Evolutionary conservation across 2,797 vertebrate genomes (phyloP), one percentile per base, ranked within the genome.

Genomic region (Gallinago stenura): DNA sequence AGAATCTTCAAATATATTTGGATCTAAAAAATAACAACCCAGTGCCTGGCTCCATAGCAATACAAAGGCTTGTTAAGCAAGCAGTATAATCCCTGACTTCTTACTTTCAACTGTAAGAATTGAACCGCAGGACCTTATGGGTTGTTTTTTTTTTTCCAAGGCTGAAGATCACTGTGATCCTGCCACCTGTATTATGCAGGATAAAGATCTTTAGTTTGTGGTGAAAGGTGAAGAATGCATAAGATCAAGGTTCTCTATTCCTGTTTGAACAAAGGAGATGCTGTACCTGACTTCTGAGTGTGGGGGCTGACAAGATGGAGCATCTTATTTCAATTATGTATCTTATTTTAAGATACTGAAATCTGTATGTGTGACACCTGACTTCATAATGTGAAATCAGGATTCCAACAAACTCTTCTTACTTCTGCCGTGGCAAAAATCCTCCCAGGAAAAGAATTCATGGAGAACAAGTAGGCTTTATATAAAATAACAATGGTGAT

Each of bases 1-100:
- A 17, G 35, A 8, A 6, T 6, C 10, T 35, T 54, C 10, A 19
- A 3, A 31, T 16, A 3, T 37, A 2, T 45, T 76, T 33, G 11
- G n/a, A 28, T 41, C 64, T 35, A 2, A 15, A 20, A 48, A 62
- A 16, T 33, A 58, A 0, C n/a, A 61, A 1, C 7, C 2, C 14
- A 2, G 6, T 28, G 31, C 26, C 8, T 1, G 2, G 9, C 9
- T 39, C 0, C 18, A 2, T 12, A 41, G 66, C 24, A 12, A 0
- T 18, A 3, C 31, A 30, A 83, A 60, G 70, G 19, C 24, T 60
- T 39, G 26, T 64, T 35, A 37, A 54, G 60, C 20, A 43, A 3
- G 1, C 19, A 7, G n/a, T n/a, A 21, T 30, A 19, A 22, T 68
- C 9, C 31, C 76, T 61, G 31, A 4, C 31, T 82, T 30, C n/a